phyloP scores from a whole-genome alignment of 2,888 invertebrate species.

The Phengaris arion region DNA sequence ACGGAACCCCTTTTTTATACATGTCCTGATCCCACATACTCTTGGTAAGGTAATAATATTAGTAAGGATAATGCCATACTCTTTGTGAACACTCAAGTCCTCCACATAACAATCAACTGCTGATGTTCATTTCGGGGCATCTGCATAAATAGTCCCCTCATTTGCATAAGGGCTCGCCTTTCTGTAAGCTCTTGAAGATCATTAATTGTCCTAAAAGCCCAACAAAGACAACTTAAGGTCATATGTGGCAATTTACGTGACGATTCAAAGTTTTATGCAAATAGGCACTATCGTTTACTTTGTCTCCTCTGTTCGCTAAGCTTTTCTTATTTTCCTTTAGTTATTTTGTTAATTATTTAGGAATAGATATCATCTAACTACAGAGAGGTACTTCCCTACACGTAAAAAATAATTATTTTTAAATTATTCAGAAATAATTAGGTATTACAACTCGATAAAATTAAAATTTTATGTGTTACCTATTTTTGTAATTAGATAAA shows the following conservation, averaged over 20 bases:
- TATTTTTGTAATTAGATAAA: too few species aligned
- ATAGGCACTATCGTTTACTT: neutral
- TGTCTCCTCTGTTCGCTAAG: neutral
- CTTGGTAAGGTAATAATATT: too few species aligned
- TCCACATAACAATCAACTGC: neutral
- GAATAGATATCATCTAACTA: too few species aligned
- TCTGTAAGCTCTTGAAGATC: neutral
- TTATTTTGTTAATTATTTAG: neutral
- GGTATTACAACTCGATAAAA: too few species aligned
- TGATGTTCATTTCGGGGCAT: neutral
- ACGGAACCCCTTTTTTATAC: too few species aligned
- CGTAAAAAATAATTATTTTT: too few species aligned
- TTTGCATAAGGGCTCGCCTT: neutral
- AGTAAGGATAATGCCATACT: too few species aligned
- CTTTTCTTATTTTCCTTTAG: neutral
- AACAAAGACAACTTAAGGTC: neutral
- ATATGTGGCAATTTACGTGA: neutral
- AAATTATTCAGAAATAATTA: too few species aligned
- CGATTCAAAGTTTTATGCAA: neutral
- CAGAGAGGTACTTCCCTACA: too few species aligned
- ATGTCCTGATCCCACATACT: too few species aligned
- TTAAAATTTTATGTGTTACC: too few species aligned
- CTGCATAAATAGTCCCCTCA: constrained; percentile 5
- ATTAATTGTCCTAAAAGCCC: constrained; percentile 3
- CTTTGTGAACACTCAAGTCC: neutral